phyloP scores from a whole-genome alignment of 2,797 vertebrate species.

The Toxotes lorentzi region DNA sequence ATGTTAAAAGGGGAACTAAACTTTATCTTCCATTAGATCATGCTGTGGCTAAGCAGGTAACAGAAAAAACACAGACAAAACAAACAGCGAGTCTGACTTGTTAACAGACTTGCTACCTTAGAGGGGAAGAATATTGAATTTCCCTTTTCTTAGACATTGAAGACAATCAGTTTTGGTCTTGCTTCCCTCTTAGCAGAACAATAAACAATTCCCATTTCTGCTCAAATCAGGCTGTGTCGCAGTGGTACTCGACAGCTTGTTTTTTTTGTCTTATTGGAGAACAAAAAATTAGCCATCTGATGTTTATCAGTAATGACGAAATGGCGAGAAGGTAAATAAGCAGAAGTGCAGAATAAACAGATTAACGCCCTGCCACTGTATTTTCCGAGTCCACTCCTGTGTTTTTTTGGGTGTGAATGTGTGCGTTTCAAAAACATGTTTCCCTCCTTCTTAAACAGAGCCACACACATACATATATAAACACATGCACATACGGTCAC shows the following conservation, averaged over 20 bases:
- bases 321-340: conserved; percentile 77
- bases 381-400: conserved; percentile 82
- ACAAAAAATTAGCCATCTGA: conserved; percentile 65
- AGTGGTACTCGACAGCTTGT: conserved; percentile 24
- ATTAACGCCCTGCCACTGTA: conserved; percentile 67
- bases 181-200: conserved; percentile 73
- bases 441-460: conserved; percentile 83
- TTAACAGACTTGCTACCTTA: conserved; percentile 52
- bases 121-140: conserved; percentile 70
- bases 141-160: conserved; percentile 72
- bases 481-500: conserved; percentile 65
- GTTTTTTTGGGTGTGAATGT: conserved; percentile 79
- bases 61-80: conserved; percentile 18
- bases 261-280: conserved; percentile 41
- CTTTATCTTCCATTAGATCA: conserved; percentile 60
- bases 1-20: conserved; percentile 61
- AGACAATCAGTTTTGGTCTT: conserved; percentile 60
- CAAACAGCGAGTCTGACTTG: not conserved
- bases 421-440: conserved; percentile 90
- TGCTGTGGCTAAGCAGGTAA: conserved; percentile 36
- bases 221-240: conserved; percentile 18
- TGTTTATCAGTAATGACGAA: conserved; percentile 65
- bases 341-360: conserved; percentile 67
- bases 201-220: conserved; percentile 62
- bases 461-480: conserved; percentile 66